These are phyloP conservation scores for Pseudeuparius sepicola DNA, from an alignment of 2,888 invertebrate species.

Conservation along the genomic window DNA sequence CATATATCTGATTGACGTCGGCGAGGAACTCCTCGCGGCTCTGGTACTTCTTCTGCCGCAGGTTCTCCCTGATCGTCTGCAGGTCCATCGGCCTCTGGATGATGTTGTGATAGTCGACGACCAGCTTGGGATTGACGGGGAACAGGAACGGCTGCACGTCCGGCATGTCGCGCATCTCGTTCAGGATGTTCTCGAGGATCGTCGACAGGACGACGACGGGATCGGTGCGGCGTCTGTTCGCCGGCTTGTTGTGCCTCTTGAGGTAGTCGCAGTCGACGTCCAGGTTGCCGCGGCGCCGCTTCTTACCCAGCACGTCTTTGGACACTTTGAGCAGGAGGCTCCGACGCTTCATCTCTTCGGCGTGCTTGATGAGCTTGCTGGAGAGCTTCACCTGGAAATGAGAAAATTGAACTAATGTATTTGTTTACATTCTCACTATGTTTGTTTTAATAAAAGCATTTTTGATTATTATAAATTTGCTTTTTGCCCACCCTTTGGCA, in stretches of 20 bases:
- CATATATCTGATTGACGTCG: slow-evolving; percentile 92
- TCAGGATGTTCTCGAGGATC: slow-evolving; percentile 81
- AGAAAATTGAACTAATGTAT: too few relatives aligned
- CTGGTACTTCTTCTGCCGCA: slow-evolving; percentile 77
- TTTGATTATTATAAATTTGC: too few relatives aligned
- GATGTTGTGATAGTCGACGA: slow-evolving; percentile 90
- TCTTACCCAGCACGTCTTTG: slow-evolving; percentile 53
- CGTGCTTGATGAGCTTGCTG: slow-evolving; percentile 42
- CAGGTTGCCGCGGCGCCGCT: slow-evolving; percentile 51
- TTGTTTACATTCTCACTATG: too few relatives aligned
- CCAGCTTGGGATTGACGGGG: slow-evolving; percentile 89
- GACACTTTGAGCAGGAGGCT: slow-evolving; percentile 69
- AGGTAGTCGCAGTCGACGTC: slow-evolving; percentile 84
- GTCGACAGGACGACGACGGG: slow-evolving; percentile 92
- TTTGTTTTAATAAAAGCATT: too few relatives aligned
- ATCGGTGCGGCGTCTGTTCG: slow-evolving; percentile 87
- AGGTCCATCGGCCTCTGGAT: slow-evolving; percentile 93
- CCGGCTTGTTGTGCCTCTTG: slow-evolving; percentile 68
- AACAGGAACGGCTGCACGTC: slow-evolving; percentile 89
- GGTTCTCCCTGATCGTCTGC: slow-evolving; percentile 86
- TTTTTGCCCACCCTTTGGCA: too few relatives aligned
- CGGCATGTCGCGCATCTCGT: slow-evolving; percentile 84
- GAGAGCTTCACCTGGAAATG: slow-evolving; percentile 18
- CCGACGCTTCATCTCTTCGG: slow-evolving; percentile 76
- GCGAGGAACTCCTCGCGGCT: slow-evolving; percentile 91